A percentile compares a stretch with the other conserved stretches of the same genome.
Conservation (phyloP, 1,140 invertebrate species). For the Drosophila pseudoobscura region DNA sequence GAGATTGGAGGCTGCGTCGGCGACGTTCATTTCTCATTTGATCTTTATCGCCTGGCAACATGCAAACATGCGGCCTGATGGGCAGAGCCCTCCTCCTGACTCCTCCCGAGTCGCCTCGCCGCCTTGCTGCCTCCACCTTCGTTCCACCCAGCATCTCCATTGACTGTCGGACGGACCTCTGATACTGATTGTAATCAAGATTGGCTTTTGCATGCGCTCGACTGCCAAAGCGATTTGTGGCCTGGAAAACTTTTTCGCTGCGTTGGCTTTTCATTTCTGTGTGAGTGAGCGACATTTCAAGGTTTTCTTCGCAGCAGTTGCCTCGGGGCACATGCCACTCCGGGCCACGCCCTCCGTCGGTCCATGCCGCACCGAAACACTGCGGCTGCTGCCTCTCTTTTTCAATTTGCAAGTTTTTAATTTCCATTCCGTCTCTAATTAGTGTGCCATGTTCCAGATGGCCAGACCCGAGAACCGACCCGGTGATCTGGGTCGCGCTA, state of each 20-base stretch:
- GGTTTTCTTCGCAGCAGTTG: slow-evolving; percentile 30
- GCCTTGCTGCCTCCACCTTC: background rate
- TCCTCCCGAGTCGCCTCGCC: background rate
- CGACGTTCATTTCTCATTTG: slow-evolving; percentile 78
- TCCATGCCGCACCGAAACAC: background rate
- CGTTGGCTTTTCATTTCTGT: slow-evolving; percentile 41
- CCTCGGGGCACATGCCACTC: slow-evolving; percentile 13
- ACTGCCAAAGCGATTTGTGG: slow-evolving; percentile 66
- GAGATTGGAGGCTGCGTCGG: slow-evolving; percentile 55
- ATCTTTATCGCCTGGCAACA: slow-evolving; percentile 74
- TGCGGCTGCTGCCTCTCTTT: slow-evolving; percentile 16
- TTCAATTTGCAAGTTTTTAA: slow-evolving; percentile 53
- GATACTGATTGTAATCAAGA: slow-evolving; percentile 73
- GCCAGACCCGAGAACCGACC: slow-evolving; percentile 1
- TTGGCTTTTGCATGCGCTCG: slow-evolving; percentile 71
- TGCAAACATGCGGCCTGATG: slow-evolving; percentile 54
- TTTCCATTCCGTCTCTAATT: slow-evolving; percentile 54
- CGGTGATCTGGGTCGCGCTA: slow-evolving; percentile 12
- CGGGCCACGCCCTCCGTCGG: slow-evolving; percentile 14
- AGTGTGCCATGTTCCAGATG: slow-evolving; percentile 29
- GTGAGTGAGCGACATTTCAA: slow-evolving; percentile 59
- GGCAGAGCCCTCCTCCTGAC: slow-evolving; percentile 11
- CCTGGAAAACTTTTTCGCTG: slow-evolving; percentile 59
- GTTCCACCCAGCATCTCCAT: slow-evolving; percentile 9
- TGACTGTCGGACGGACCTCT: slow-evolving; percentile 40